Evolutionary conservation across 2,888 invertebrate genomes (phyloP), one percentile per base, ranked within the genome.

Genomic region (Andrena minutula): DNA sequence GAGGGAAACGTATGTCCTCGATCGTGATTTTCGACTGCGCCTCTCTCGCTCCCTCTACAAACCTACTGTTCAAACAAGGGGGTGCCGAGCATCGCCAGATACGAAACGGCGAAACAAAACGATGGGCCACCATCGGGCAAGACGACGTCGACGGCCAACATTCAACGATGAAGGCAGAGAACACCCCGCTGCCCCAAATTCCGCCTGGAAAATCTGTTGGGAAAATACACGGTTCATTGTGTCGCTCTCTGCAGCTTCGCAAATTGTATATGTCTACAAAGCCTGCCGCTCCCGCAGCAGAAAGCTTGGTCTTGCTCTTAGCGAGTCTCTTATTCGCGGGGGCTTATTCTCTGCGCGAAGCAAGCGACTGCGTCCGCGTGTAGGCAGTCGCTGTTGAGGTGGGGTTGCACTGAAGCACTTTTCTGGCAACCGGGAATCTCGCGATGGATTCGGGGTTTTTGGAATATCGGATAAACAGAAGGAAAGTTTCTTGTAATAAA

Each of bases 181-280:
- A 41, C 56, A 56, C 56, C 63, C 82, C 76, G 83, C 85, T 83
- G 84, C 78, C 86, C 86, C 81, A 87, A 89, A 90, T 90, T 90
- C 83, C 75, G 72, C 53, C 74, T 70, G 71, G 86, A 84, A 91
- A 91, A 91, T 91, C 89, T 89, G 88, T 82, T 89, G 88, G 83
- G 88, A 91, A 91, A 91, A 90, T 89, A 89, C 84, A 83, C 84
- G 89, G 86, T 89, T 90, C 89, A 83, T 87, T 86, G 89, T 87
- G 84, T 66, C 82, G 71, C 79, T 65, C 79, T 65, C 84, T 82
- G 80, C 81, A 82, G 83, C 86, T 86, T 86, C 88, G 87, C 88
- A 90, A 89, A 89, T 90, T 90, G 84, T 87, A 82, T 85, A 78
- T 88, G 83, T 85, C 81, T 83, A 82, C 81, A 80, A 81, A 86